Base-by-base conservation (phyloP, 1,140 invertebrate species). In the Macrosteles quadrilineatus region DNA sequence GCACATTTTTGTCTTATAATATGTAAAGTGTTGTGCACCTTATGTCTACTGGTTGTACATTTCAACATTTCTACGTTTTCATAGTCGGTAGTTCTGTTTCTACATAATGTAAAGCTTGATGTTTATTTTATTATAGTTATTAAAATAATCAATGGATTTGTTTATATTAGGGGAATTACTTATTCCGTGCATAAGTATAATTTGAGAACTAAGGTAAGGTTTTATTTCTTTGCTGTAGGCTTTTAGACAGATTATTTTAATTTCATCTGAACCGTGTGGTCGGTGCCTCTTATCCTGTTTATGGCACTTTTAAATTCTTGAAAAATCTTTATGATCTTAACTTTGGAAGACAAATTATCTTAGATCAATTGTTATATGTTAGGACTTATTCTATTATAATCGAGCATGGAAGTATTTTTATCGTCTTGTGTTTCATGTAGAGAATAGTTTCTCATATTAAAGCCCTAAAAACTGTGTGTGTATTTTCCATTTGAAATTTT, bases 21-120 rank as follows among this genome's bases (percentile, higher is more conserved):
- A 40, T 66, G 63, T 66, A 66, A 66, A 66, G 63, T 66, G 63
- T 66, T 66, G 63, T 66, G 55, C 55, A 59, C 55, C 55, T 59
- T 59, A 59, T 59, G 55, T 59, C 55, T 59, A 59, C 55, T 59
- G 55, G 55, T 59, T 59, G 55, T 59, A 59, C 55, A 59, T 59
- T 25, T 59, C 55, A 59, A 59, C 55, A 59, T 59, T 59, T 59
- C 55, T 59, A 59, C 55, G 55, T 59, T 59, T 59, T 59, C 47
- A 25, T 59, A 59, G 55, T 25, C 27, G 23, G 23, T 59, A 59
- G 55, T 59, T 59, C 27, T 59, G 55, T 27, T 59, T 59, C 27
- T 59, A 59, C 55, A 59, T 59, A 27, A 59, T 59, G 55, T 50
- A 59, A 59, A 59, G 55, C 55, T 59, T 59, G 55, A 59, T 59